Evolutionary conservation across 1,140 invertebrate genomes (phyloP).

Genomic region (Drosophila melanica): DNA sequence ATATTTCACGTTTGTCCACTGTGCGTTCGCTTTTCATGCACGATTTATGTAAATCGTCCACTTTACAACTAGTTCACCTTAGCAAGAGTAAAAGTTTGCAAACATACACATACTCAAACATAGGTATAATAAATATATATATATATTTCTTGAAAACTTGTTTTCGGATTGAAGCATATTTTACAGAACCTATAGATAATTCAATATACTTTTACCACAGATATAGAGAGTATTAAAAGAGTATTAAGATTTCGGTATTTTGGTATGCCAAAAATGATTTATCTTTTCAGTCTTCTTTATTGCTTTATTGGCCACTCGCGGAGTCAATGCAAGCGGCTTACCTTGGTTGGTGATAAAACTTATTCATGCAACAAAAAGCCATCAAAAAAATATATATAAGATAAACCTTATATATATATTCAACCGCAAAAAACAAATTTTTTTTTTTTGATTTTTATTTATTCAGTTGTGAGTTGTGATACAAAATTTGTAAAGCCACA

Average conservation of each 20-base stretch:
- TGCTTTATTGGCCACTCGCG: background rate
- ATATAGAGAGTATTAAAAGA: conserved; percentile 16
- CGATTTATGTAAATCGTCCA: conserved; percentile 74
- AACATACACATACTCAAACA: conserved; percentile 34
- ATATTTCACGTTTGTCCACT: conserved; percentile 17
- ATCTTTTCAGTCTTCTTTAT: background rate
- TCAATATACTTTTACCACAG: background rate
- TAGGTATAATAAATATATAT: background rate
- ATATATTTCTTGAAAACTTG: conserved; percentile 47
- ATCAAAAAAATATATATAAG: conserved; percentile 2
- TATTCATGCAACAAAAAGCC: conserved; percentile 71
- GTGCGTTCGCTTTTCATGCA: conserved; percentile 40
- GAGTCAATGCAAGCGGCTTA: conserved; percentile 52
- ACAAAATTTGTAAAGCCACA: conserved; percentile 54
- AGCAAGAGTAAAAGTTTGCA: conserved; percentile 76
- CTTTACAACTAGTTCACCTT: conserved; percentile 78
- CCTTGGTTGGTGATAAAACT: conserved; percentile 79
- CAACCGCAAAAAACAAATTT: background rate
- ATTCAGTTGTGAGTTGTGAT: conserved; percentile 8
- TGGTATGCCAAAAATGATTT: background rate
- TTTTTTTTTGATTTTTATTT: conserved; percentile 64
- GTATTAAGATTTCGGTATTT: too few species aligned
- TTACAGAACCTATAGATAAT: too few species aligned
- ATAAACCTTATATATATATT: background rate
- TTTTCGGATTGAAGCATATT: background rate